Evolutionary conservation across 2,888 invertebrate species (phyloP), one percentile per base, ranked within the genome.

Genomic region (Microchrysa polita): DNA sequence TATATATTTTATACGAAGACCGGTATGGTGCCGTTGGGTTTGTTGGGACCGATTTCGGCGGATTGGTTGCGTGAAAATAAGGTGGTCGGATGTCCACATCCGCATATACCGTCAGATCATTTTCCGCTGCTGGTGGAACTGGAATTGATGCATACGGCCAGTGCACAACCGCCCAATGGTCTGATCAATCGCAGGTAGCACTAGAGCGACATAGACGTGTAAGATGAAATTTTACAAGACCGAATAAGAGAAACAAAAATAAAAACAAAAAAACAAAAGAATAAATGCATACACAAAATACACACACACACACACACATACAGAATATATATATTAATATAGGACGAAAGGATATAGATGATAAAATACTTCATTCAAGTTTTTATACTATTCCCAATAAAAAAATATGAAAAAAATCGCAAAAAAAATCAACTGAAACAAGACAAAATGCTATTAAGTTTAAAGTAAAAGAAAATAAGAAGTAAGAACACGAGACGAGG

Each of bases 1-100:
- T 99, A 99, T 89, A 97, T 99, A 86, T 98, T 99, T 89, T 97
- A 95, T 86, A 95, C 97, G 78, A 95, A 95, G 84, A 93, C 95
- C 84, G 93, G 94, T 82, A 95, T 99, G 94, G 94, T 93, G 80
- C 95, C 97, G 27, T 88, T 98, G 75, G 98, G 98, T 74, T 88
- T 98, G 73, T 88, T 99, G 72, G 99, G 99, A 1, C 96, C 98
- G 1, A 88, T 98, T 74, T 97, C 97, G 77, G 90, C 92, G 79
- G 94, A 95, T 77, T 97, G 97, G 97, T 89, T 95, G 85, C 90
- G 92, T 80, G 95, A 96, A 81, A 96, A 98, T 87, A 98, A 98
- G 87, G 94, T 99, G 76, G 93, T 97, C 76, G 99, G 98, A 77
- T 98, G 97, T 86, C 98, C 98, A 14, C 97, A 98, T 87, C 97